Conservation (phyloP, 1,140 invertebrate genomes). For the Stegodyphus dumicola region DNA sequence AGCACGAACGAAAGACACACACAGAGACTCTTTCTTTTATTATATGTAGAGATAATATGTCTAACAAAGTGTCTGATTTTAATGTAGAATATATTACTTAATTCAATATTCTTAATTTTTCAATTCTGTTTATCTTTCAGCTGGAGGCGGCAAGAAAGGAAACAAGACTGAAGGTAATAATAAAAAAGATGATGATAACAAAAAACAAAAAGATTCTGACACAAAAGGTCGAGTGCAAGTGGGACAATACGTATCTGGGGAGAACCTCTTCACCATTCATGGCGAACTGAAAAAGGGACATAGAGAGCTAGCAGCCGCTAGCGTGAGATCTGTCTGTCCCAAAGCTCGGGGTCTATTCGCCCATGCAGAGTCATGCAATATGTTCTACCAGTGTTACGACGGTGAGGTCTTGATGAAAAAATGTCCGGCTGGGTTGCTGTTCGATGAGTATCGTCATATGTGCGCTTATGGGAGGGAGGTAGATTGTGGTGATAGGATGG, state of each 20-base stretch:
- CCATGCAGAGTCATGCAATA: slow-evolving; percentile 18
- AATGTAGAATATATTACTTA: background rate
- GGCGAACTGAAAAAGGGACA: background rate
- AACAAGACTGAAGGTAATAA: slow-evolving; percentile 46
- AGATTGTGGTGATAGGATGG: slow-evolving; percentile 23
- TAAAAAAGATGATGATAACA: background rate
- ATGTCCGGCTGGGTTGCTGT: slow-evolving; percentile 20
- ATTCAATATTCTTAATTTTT: background rate
- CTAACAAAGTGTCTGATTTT: too few relatives aligned
- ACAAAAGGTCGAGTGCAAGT: background rate
- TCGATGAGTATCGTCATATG: slow-evolving; percentile 2
- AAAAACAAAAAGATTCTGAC: background rate
- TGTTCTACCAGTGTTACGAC: slow-evolving; percentile 46
- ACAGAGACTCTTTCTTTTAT: too few relatives aligned
- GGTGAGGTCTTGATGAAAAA: slow-evolving; percentile 29
- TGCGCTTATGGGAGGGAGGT: slow-evolving; percentile 20
- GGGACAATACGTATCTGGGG: background rate
- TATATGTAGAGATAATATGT: too few relatives aligned
- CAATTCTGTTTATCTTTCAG: slow-evolving; percentile 12
- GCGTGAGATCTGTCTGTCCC: slow-evolving; percentile 28
- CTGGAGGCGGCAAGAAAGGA: slow-evolving; percentile 26
- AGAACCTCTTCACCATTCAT: background rate
- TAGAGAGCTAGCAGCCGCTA: slow-evolving; percentile 8
- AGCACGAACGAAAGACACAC: too few relatives aligned
- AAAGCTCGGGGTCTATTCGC: slow-evolving; percentile 47